Base-by-base conservation (phyloP, 2,888 invertebrate genomes). In the Pseudococcus longispinus region DNA sequence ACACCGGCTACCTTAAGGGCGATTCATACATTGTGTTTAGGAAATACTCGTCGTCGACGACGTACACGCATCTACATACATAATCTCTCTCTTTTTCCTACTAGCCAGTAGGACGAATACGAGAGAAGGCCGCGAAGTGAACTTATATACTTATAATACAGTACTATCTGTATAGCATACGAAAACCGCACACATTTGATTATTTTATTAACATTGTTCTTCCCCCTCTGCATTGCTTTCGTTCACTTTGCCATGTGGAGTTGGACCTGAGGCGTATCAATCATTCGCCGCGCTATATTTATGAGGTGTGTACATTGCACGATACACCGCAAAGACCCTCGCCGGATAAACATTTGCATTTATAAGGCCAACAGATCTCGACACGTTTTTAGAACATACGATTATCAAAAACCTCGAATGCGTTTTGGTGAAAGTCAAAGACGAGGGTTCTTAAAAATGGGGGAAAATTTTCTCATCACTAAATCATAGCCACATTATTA, bases 161-260 rank as follows among this genome's bases (percentile, higher is more conserved):
- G 32, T 55, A 23, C 18, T n/a, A n/a, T n/a, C n/a, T n/a, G n/a
- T n/a, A n/a, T n/a, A n/a, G n/a, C n/a, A n/a, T 5, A 32, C 37
- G n/a, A 23, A 70, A 70, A 70, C 70, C 70, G 70, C 70, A 70
- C 70, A 70, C 70, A 29, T 29, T 70, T 70, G 70, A 70, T 70
- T 70, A 70, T 70, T 70, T 70, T 70, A 70, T 70, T 70, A 70
- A 70, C 70, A 70, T 70, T 70, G 70, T 70, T 70, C 70, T 70
- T 70, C 13, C 18, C 6, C 18, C 55, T 55, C n/a, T 55, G 3
- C n/a, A 2, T 55, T 51, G 2, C 46, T 46, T 15, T 11, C 46
- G 5, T 15, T 60, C 15, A 23, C 20, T 23, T 23, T 6, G 13
- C 11, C 60, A 23, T 60, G 23, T 23, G 23, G 46, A 46, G 9